phyloP scores from a whole-genome alignment of 2,113 vertebrate genomes.

The Eubucco bourcierii region DNA sequence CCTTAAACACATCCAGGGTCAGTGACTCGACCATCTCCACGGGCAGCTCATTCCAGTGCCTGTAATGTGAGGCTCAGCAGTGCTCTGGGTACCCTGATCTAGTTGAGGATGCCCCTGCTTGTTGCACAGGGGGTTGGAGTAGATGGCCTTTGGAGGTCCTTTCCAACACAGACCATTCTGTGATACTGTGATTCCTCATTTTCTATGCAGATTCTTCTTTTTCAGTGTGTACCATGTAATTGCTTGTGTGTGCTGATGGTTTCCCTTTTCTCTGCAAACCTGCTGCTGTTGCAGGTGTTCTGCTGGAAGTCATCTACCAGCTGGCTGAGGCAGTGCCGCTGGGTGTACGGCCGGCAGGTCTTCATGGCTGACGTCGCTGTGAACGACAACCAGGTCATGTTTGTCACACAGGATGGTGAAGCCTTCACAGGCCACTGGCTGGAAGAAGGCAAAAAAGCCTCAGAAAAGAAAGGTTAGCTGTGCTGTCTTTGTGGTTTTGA shows the following conservation, averaged over 20 bases:
- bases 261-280: background rate
- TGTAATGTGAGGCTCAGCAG: too few relatives aligned
- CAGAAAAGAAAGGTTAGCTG: slow-evolving; percentile 89
- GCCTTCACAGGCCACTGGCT: slow-evolving; percentile 92
- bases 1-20: too few relatives aligned
- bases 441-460: slow-evolving; percentile 83
- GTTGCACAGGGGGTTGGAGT: too few relatives aligned
- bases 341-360: slow-evolving; percentile 94
- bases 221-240: background rate
- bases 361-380: slow-evolving; percentile 93
- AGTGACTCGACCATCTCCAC: too few relatives aligned
- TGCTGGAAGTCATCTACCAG: slow-evolving; percentile 87
- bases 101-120: too few relatives aligned
- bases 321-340: slow-evolving; percentile 88
- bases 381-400: slow-evolving; percentile 88
- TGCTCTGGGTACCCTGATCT: too few relatives aligned
- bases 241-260: too few relatives aligned
- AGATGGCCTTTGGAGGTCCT: too few relatives aligned
- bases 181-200: too few relatives aligned
- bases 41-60: too few relatives aligned
- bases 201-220: background rate
- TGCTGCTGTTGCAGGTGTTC: slow-evolving; percentile 82
- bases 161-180: too few relatives aligned
- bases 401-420: slow-evolving; percentile 93
- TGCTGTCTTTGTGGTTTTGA: background rate